These are phyloP conservation scores for cattle (Bos taurus) DNA, from an alignment of 2,113 vertebrate species.

Conservation along the genomic window ARS-UCD2.0 NC_037343.1:68594001-68594500, in stretches of 20 bases:
- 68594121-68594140: background rate
- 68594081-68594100: background rate
- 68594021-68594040: background rate
- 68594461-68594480: background rate
- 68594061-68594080: background rate
- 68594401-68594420: background rate
- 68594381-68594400: background rate
- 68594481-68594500: background rate
- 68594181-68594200: background rate
- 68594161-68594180: background rate
- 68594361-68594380: background rate
- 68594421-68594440: background rate
- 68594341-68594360: background rate
- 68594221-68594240: background rate
- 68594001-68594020: background rate
- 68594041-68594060: background rate
- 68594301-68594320: background rate
- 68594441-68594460: background rate
- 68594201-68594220: background rate
- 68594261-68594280: background rate
- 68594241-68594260: background rate
- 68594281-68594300: constrained; percentile 11
- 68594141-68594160: background rate
- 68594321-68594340: background rate
- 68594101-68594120: background rate